Conservation (phyloP, 2,797 vertebrate species). For the Pelodytes ibericus region DNA sequence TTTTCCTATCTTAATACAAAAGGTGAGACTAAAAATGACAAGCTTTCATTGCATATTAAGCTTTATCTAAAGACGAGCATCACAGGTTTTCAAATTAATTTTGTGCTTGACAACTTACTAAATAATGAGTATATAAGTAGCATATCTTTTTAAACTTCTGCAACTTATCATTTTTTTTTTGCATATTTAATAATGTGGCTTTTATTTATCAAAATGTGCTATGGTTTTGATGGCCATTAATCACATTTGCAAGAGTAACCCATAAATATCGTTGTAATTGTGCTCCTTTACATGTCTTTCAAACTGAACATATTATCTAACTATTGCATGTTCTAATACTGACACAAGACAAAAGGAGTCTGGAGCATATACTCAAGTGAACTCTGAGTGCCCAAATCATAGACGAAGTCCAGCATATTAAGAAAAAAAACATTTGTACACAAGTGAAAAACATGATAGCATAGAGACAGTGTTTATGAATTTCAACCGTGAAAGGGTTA, state of each 20-base stretch:
- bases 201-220: not conserved
- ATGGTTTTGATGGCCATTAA: not conserved
- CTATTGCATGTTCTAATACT: no score
- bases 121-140: not conserved
- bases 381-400: no score
- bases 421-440: no score
- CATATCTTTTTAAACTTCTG: not conserved
- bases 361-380: no score
- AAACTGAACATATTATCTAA: not conserved
- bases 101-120: not conserved
- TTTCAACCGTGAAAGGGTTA: no score
- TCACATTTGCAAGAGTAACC: not conserved
- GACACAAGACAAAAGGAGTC: no score
- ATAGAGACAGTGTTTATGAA: no score
- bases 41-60: conserved; percentile 1
- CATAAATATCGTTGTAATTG: not conserved
- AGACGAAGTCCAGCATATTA: no score
- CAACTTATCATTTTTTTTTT: not conserved
- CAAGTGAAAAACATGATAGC: no score
- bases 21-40: conserved; percentile 1
- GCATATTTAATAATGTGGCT: not conserved
- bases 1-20: not conserved
- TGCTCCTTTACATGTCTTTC: not conserved
- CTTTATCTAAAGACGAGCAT: not conserved
- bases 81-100: conserved; percentile 9